A percentile compares a stretch with the other conserved stretches of the same genome.
Evolutionary conservation across 2,797 vertebrate species (phyloP).

Genomic region (Hozukius guyotensis): DNA sequence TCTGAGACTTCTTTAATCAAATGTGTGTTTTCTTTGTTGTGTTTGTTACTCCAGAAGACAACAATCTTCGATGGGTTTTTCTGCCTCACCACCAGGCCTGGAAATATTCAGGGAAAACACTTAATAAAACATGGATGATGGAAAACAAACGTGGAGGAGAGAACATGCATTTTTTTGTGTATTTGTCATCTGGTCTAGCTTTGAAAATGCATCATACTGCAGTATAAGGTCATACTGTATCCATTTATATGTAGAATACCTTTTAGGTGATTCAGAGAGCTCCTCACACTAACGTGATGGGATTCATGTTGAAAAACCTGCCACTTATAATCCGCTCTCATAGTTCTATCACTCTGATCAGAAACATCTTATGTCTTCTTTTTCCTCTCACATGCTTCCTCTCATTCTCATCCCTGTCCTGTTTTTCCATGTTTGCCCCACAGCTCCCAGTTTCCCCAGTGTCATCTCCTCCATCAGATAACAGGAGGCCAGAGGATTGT

Average conservation of each 20-base stretch:
- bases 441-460: neutral
- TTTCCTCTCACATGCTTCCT: neutral
- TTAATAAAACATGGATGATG: neutral
- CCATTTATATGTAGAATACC: neutral
- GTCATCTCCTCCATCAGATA: neutral
- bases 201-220: neutral
- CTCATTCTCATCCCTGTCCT: neutral
- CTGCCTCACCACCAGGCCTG: neutral
- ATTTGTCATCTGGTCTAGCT: neutral
- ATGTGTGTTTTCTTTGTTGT: neutral
- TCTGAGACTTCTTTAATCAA: neutral
- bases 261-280: neutral
- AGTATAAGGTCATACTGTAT: neutral
- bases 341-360: neutral
- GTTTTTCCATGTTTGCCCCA: neutral
- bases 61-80: neutral
- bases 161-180: neutral
- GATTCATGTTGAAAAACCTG: neutral
- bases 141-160: neutral
- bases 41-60: neutral
- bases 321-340: neutral
- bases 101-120: neutral
- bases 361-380: neutral
- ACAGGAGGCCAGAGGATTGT: neutral
- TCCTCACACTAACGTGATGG: neutral